Base-by-base conservation (phyloP, 2,797 vertebrate genomes). In the Epinephelus awoara region DNA sequence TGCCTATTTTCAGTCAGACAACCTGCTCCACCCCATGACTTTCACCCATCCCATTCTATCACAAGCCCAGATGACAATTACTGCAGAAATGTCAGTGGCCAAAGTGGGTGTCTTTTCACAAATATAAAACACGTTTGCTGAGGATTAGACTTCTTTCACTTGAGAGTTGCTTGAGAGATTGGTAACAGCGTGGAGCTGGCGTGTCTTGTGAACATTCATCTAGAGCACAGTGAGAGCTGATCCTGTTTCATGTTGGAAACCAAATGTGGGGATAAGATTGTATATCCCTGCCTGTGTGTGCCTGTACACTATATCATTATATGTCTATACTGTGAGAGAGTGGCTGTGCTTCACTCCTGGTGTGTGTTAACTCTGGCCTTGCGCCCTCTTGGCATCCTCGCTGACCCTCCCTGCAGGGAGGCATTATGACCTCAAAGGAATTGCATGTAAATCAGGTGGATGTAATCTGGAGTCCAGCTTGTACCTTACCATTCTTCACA, bases 361-460 rank as follows among this genome's bases (percentile, higher is more conserved):
- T 77, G 55, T 85, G 34, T 77, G 66, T 83, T 64, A 50, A 72
- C 52, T 58, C 25, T 52, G 27, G 38, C 34, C 23, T 40, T 65
- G 50, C 66, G 68, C 71, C 34, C 12, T 67, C 54, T 59, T 78
- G 62, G 81, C 64, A 85, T 46, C 49, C 57, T 67, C 46, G 29
- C 72, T 38, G 64, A 68, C 59, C 40, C 58, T 82, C 79, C 73
- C 79, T 77, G 38, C 52, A 56, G 46, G 75, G 13, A 80, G 75
- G 58, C 72, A 77, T 75, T 81, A 83, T 84, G 72, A 87, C 89
- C 79, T 91, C 70, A 83, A 77, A 72, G 50, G 79, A 68, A 68
- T 38, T 83, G 74, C 58, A 66, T 88, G 77, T 83, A 78, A 90
- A 86, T 91, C 74, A 88, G 78, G 62, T 75, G 56, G 69, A 79